Conservation (phyloP, 2,797 vertebrate genomes). For the Gallinago solitaria region DNA sequence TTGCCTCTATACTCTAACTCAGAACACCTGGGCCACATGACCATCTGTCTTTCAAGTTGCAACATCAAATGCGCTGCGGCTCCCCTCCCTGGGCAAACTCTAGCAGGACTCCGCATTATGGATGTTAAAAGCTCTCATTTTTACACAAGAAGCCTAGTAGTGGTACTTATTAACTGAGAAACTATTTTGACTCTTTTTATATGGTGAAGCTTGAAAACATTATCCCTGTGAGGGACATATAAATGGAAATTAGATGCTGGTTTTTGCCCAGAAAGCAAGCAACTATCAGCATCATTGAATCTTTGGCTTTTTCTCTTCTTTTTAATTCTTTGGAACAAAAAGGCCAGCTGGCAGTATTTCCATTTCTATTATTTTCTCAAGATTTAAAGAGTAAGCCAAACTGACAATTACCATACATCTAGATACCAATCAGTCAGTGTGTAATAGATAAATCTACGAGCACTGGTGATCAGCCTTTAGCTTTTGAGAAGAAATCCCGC, state of each 20-base stretch:
- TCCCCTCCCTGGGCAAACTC: neutral
- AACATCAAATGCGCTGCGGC: neutral
- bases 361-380: neutral
- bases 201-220: neutral
- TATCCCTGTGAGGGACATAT: neutral
- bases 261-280: constrained; percentile 8
- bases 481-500: neutral
- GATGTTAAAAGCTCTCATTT: neutral
- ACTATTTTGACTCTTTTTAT: constrained; percentile 26
- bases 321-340: neutral
- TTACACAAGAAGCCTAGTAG: neutral
- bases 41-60: neutral
- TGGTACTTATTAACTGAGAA: neutral
- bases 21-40: neutral
- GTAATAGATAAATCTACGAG: neutral
- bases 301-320: neutral
- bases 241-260: neutral
- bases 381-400: neutral
- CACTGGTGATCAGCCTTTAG: neutral
- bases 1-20: neutral
- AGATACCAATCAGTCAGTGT: neutral
- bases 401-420: neutral
- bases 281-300: neutral
- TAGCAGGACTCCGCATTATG: neutral
- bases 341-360: constrained; percentile 9